Evolutionary conservation across 2,113 vertebrate species (phyloP).

Genomic region (Tor tambroides): DNA sequence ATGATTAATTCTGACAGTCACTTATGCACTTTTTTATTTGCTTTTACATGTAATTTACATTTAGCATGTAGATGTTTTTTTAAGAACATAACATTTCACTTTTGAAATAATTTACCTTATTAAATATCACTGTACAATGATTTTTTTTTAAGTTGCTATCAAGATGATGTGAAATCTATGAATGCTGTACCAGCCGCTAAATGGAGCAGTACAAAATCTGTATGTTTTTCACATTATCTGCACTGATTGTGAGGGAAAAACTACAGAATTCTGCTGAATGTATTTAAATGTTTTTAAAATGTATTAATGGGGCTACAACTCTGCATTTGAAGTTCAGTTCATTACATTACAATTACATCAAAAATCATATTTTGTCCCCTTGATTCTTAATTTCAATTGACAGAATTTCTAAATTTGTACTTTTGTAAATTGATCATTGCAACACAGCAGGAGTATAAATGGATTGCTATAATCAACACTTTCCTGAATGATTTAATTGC

Average conservation of each 20-base stretch:
- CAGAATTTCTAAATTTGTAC: neutral
- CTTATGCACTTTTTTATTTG: slow-evolving; percentile 50
- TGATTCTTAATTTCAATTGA: neutral
- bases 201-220: neutral
- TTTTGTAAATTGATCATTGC: neutral
- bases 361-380: neutral
- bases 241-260: neutral
- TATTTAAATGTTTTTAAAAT: slow-evolving; percentile 1
- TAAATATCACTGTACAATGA: neutral
- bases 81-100: too few species aligned
- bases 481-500: neutral
- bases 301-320: neutral
- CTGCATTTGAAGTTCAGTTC: neutral
- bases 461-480: neutral
- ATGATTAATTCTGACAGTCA: slow-evolving; percentile 35
- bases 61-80: neutral
- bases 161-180: neutral
- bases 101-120: neutral
- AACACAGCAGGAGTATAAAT: neutral
- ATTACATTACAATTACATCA: neutral
- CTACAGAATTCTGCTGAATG: neutral
- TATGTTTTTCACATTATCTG: neutral
- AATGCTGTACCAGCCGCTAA: too few species aligned
- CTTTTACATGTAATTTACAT: neutral
- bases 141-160: neutral